Evolutionary conservation across 2,797 vertebrate genomes (phyloP).

Genomic region (Margarornis squamiger): DNA sequence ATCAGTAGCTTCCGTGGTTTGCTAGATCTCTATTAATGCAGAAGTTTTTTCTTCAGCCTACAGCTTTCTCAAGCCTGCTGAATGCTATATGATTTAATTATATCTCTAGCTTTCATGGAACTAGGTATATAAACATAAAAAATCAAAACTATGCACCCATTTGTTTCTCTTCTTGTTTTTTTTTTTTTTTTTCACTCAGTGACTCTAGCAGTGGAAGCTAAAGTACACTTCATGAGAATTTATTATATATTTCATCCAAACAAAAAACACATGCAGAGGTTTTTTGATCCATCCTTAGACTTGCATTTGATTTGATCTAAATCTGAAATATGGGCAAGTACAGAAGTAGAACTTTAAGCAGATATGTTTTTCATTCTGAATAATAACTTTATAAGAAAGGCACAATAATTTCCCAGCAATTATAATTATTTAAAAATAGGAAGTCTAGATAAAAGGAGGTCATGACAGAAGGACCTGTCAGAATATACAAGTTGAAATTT

Average conservation of each 20-base stretch:
- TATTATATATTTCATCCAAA: not conserved
- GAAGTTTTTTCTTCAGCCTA: not conserved
- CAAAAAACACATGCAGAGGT: not conserved
- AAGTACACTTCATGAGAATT: not conserved
- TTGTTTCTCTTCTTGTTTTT: not conserved
- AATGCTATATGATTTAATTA: not conserved
- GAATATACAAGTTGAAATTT: not conserved
- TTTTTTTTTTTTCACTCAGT: not conserved
- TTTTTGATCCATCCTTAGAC: not conserved
- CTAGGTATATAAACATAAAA: not conserved
- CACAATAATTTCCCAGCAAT: not conserved
- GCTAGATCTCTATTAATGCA: not conserved
- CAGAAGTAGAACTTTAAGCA: not conserved
- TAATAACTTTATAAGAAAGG: not conserved
- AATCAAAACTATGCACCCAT: not conserved
- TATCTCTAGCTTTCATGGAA: not conserved
- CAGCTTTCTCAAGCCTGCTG: not conserved
- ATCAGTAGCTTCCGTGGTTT: not conserved
- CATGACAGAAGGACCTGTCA: not conserved
- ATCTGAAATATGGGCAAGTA: not conserved
- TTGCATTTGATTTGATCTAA: not conserved
- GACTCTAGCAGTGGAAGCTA: not conserved
- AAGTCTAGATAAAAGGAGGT: not conserved
- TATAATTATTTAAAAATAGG: not conserved
- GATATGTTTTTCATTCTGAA: slow-evolving; percentile 24